Base-by-base conservation (phyloP, 2,888 invertebrate genomes). In the Acanthopleura granulata region DNA sequence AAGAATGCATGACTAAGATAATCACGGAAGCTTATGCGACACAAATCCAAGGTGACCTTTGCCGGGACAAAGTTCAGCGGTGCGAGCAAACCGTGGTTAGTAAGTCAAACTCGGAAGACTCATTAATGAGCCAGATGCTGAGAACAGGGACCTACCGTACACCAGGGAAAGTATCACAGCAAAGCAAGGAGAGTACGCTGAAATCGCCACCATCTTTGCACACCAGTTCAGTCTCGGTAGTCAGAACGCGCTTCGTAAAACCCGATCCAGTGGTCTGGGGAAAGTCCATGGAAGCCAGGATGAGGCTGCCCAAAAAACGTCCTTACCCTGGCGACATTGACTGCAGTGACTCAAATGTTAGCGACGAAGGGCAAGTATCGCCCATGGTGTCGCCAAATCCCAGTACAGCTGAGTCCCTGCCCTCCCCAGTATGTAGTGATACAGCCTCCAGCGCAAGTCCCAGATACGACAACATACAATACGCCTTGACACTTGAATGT, bases 231-330 rank as follows among this genome's bases (percentile, higher is more conserved):
- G 57, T 57, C 22, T 57, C 57, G 57, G 18, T 12, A 22, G 57
- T 22, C 12, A 12, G 22, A 22, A 18, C 22, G n/a, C 18, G 57
- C 22, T 57, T 57, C 12, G 57, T 57, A 4, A 57, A 22, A 57
- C 57, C 57, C 3, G 57, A 57, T 18, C 57, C 57, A 57, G 57
- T 57, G 40, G 40, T 40, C 40, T 40, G 57, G 66, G 66, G 25
- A 22, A 66, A 66, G 25, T 66, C 66, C 1, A 22, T 27, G 22
- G 66, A 66, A 25, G 66, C 66, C 66, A 66, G 25, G 29, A 71
- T 71, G 71, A 40, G 71, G 40, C 71, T 49, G n/a, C 71, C 71
- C 22, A 71, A 71, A 27, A 71, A 71, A 49, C 40, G 71, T 1
- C 71, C 71, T 14, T 71, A 71, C n/a, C 22, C 66, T 12, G 66